Base-by-base conservation (phyloP, 2,113 vertebrate species). In the Xenopus laevis region DNA sequence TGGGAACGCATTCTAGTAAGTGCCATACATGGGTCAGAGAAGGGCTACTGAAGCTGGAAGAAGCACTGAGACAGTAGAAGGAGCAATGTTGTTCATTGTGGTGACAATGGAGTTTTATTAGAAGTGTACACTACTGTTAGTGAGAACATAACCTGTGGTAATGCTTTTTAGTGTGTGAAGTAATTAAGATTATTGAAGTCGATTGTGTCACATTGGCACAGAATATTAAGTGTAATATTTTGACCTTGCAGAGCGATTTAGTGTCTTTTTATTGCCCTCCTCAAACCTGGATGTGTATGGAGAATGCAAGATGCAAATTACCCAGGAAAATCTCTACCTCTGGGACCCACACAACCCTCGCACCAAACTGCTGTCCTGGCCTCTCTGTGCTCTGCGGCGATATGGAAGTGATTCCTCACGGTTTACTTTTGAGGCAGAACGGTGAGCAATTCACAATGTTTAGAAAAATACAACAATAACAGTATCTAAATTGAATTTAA, bases 261-360 rank as follows among this genome's bases (percentile, higher is more conserved):
- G 87, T 0, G 96, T 98, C 79, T 97, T 98, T 87, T 92, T 98
- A 79, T 80, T 97, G 20, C 96, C 96, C 21, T 95, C 93, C 79
- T 93, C 96, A 63, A 96, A 95, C 86, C 84, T 98, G 88, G 96
- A 98, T n/a, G 89, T 97, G 78, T 98, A 95, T 0, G 97, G 97
- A 0, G 96, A 98, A 84, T 96, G 96, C 82, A 96, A 94, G 89
- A 93, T 98, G 93, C 97, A 98, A 91, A 94, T 98, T 82, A 98
- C 97, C 47, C 93, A 96, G 0, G 96, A 98, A 83, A 96, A 98
- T 87, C 97, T 98, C 88, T 98, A 98, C 92, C 94, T 98, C 86
- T 98, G 97, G 97, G 97, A 98, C 83, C 87, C 84, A 17, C 95
- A 92, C 89, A 98, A 97, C 84, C 95, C 96, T 1, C 94, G 95